Evolutionary conservation across 2,113 vertebrate species (phyloP).

Genomic region (Eudyptes chrysolophus): DNA sequence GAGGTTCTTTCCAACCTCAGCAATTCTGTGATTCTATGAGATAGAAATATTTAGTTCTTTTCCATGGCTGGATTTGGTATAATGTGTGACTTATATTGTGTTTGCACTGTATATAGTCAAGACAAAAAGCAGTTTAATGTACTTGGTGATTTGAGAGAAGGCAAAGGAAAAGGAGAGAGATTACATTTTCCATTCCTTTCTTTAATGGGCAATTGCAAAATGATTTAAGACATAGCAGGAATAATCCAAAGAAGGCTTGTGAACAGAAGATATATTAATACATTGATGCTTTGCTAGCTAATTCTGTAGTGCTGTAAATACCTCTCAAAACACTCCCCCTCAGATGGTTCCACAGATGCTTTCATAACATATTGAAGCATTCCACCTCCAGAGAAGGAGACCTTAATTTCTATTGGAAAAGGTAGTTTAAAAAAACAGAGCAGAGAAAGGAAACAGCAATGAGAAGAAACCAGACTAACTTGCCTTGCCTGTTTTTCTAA

Average conservation of each 20-base stretch:
- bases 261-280: neutral
- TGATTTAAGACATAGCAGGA: neutral
- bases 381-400: neutral
- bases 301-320: neutral
- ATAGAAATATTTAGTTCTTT: neutral
- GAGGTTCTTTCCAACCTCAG: neutral
- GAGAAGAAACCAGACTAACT: neutral
- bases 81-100: neutral
- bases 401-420: neutral
- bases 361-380: neutral
- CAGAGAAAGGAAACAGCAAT: neutral
- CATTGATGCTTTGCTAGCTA: neutral
- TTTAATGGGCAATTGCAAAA: neutral
- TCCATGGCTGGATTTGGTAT: neutral
- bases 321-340: neutral
- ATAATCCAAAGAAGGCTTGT: neutral
- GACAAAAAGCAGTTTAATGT: neutral
- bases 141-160: neutral
- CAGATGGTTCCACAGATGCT: neutral
- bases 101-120: neutral
- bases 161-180: neutral
- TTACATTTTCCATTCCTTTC: neutral
- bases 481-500: neutral
- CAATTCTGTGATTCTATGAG: neutral
- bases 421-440: neutral